Evolutionary conservation across 2,113 vertebrate genomes (phyloP), one percentile per base, ranked within the genome.

Genomic region (Oncorhynchus masou): DNA sequence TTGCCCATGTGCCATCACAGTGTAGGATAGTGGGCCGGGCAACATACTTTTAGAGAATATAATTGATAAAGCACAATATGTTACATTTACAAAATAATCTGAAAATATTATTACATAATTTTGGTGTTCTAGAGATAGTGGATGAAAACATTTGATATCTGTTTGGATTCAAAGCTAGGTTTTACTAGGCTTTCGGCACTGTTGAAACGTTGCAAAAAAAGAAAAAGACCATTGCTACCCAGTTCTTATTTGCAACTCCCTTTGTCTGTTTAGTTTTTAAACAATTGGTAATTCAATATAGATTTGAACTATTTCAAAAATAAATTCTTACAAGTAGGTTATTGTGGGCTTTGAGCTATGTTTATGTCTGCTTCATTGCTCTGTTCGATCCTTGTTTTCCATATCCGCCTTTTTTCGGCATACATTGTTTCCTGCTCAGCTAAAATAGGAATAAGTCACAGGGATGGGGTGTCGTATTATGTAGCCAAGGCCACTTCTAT

Each of bases 381-480:
- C n/a, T 3, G 20, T 70, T 15, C 65, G 65, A 29, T 19, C 65
- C 67, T 20, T 85, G 78, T 85, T 79, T 83, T 71, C 20, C 68
- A 65, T 82, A 81, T 83, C 81, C 74, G 83, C 78, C 79, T 76
- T 69, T 68, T 75, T 69, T 76, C 84, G 81, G 87, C 82, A 86
- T 86, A 59, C 34, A 49, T 70, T 49, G 68, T 24, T 88, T 87
- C 90, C 75, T 84, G 77, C 83, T 91, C 84, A 91, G 90, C 88
- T 92, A 84, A 92, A 91, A 88, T 68, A 73, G 5, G 15, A 34
- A 70, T 76, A 59, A 75, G 69, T 78, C 71, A 39, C 24, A 51
- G 34, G 22, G 64, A 54, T 65, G 65, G 70, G 75, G 68, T 70
- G 68, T 70, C 5, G 20, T 12, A 11, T 68, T 51, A 49, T 19